Evolutionary conservation across 1,140 invertebrate genomes (phyloP), one percentile per base, ranked within the genome.

Genomic region (Drosophila malerkotliana): DNA sequence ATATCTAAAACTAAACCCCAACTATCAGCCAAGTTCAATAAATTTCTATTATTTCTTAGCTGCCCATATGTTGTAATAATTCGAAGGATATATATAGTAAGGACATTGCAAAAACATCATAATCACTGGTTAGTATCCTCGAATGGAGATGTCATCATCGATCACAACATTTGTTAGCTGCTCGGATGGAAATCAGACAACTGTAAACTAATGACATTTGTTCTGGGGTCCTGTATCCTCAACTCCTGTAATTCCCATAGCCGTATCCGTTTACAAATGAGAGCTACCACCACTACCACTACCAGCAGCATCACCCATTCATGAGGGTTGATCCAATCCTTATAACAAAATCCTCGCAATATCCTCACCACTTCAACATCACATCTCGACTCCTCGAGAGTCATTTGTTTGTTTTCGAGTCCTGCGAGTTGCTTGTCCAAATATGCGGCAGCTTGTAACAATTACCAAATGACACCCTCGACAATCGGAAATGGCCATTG

Each of bases 401-500:
- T 77, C 68, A 84, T 89, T 89, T 88, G 77, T 85, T 80, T 89
- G 77, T 79, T 80, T 89, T 89, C 67, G 77, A 78, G 76, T 79
- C 66, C 62, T 67, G 67, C 51, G 78, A 61, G 56, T 28, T 51
- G 53, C 51, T 34, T 87, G 78, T 88, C 83, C 83, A 85, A 85
- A 85, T 85, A 85, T 87, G 81, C 82, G 81, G 81, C 81, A 85
- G 82, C 81, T 85, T 90, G 87, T 90, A 90, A 73, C 87, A 90
- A 90, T 90, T 90, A 90, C 87, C 75, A 90, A 90, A 90, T 90
- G 87, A 90, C 87, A 90, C 87, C 87, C 87, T 87, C 81, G 75
- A 81, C 74, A 74, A 77, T 77, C 69, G 72, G 48, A 47, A 55
- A 54, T 62, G 60, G 58, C 21, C 61, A 60, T 56, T 56, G 44